These are phyloP conservation scores for Aleiodes testaceus DNA, from an alignment of 2,888 invertebrate species.

Conservation along the genomic window DNA sequence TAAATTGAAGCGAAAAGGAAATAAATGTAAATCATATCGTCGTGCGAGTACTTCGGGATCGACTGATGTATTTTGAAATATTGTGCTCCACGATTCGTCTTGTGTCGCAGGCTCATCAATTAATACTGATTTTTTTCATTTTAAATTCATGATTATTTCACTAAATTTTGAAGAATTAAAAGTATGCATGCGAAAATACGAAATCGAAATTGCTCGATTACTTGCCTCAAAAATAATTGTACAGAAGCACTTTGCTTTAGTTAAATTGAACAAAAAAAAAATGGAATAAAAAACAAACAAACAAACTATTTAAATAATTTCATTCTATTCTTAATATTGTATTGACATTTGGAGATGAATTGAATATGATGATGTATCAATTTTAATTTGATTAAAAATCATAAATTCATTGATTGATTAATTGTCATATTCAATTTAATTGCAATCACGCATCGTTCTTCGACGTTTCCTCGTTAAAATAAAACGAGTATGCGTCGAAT, in stretches of 20 bases:
- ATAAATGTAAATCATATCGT: slow-evolving; percentile 47
- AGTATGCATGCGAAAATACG: slow-evolving; percentile 11
- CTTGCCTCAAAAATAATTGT: slow-evolving; percentile 29
- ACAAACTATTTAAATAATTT: slow-evolving; percentile 18
- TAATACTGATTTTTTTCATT: slow-evolving; percentile 40
- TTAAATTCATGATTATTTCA: neutral
- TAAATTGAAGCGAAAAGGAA: slow-evolving; percentile 17
- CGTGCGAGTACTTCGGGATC: slow-evolving; percentile 47
- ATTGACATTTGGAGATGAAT: slow-evolving; percentile 7
- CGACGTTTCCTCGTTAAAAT: slow-evolving; percentile 33
- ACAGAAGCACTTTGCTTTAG: slow-evolving; percentile 44
- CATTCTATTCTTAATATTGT: slow-evolving; percentile 2
- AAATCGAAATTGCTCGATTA: slow-evolving; percentile 22
- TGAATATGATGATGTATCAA: neutral
- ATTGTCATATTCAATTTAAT: neutral
- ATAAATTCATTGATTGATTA: neutral
- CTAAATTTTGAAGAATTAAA: neutral
- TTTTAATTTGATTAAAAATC: neutral
- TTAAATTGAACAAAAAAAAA: slow-evolving; percentile 36
- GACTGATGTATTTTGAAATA: slow-evolving; percentile 26
- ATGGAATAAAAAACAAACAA: neutral
- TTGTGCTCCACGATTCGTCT: slow-evolving; percentile 15
- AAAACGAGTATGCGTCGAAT: slow-evolving; percentile 45
- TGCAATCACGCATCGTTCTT: neutral
- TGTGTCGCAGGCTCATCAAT: slow-evolving; percentile 42